Base-by-base conservation (phyloP, 2,113 vertebrate species). In the Heloderma charlesbogerti region DNA sequence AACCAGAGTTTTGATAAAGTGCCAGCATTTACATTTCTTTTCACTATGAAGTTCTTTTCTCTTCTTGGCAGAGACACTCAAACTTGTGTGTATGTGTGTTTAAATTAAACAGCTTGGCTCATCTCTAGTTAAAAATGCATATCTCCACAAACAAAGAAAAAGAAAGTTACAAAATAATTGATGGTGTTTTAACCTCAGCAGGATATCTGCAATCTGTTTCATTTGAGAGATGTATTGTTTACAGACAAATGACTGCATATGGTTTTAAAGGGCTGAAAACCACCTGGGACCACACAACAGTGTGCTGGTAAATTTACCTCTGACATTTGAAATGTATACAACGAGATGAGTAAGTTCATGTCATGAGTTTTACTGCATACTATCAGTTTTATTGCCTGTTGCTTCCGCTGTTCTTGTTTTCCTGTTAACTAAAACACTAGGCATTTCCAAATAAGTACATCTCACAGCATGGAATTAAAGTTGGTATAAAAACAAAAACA, bases 301-400 rank as follows among this genome's bases (percentile, higher is more conserved):
- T 87, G 87, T 90, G 84, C 25, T 80, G 1, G 0, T 27, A 45
- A 60, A 79, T 94, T 75, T 85, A 71, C 5, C 3, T 8, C 60
- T 82, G 75, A 13, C 82, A 5, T 88, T 6, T 88, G 86, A 63
- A 79, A 29, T 88, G 40, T n/a, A 86, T 90, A 87, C 18, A 93
- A 75, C 16, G 92, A 67, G 40, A 91, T 92, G 43, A 91, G 91
- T 92, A 91, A 85, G 13, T 92, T 12, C 45, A 88, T 2, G 34
- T 45, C 78, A 75, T 22, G 83, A 81, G 51, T 8, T 3, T 86
- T 77, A 87, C 27, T 6, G 20, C 78, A 88, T 75, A 12, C 15
- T 88, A 89, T 71, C 72, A 4, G 60, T 6, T 84, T 4, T 40
- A 66, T 91, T 67, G 84, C 16, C 20, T 66, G 4, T 48, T n/a